Evolutionary conservation across 2,113 vertebrate genomes (phyloP), one percentile per base, ranked within the genome.

Genomic region (Psophia crepitans): DNA sequence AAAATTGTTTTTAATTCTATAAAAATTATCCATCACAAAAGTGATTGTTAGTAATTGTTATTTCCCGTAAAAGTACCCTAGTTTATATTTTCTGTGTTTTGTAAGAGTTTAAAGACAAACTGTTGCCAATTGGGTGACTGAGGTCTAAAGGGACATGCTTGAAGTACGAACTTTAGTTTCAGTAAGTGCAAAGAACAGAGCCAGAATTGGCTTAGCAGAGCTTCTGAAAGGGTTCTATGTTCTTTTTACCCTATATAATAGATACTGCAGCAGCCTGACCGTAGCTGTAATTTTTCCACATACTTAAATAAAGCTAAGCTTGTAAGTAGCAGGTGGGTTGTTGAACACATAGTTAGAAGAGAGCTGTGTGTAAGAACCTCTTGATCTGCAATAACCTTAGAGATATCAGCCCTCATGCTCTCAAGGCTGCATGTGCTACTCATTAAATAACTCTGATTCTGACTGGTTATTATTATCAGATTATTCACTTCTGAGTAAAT

Each of bases 281-380:
- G 0, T 9, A 65, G 48, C n/a, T 14, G 3, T 18, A 44, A 14
- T 28, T 53, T 82, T 70, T n/a, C 10, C 86, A 53, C n/a, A 37
- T n/a, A 76, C 6, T 65, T 43, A 75, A 89, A 46, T 57, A 32
- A 74, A 57, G 6, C 8, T 32, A 35, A 73, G 32, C 15, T 66
- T 74, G 4, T 35, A 30, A 49, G 18, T 8, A 41, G 17, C 8
- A 15, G 41, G 19, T 6, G 28, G 7, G 28, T 12, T 73, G 26
- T 43, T 76, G 66, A 69, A n/a, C 6, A 12, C 4, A 5, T 1
- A 15, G 26, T 2, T 82, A 43, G n/a, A 76, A 51, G 66, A 12
- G 27, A 30, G 6, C 0, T 84, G 33, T 6, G 8, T 21, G 7
- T 9, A 7, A 8, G 32, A 39, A 39, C 3, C 1, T 11, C 51